Conservation (phyloP, 2,797 vertebrate genomes). For the Notolabrus celidotus region DNA sequence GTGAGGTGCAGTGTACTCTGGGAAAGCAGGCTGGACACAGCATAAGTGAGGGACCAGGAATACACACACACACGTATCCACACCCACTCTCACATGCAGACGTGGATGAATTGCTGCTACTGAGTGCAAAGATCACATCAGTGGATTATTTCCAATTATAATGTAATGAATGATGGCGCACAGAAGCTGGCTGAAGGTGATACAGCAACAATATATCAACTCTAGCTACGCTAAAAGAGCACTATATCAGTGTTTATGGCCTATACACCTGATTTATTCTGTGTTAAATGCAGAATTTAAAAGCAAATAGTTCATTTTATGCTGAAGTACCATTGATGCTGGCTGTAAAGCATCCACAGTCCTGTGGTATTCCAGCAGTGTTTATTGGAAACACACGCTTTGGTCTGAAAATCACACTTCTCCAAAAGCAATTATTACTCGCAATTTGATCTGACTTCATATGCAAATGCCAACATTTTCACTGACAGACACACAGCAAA, state of each 20-base stretch:
- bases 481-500: not conserved
- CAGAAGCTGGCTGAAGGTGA: slow-evolving; percentile 8
- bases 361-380: not conserved
- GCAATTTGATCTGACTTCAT: slow-evolving; percentile 23
- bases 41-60: slow-evolving; percentile 32
- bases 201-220: slow-evolving; percentile 1
- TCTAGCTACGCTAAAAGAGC: not conserved
- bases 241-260: slow-evolving; percentile 12
- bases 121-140: slow-evolving; percentile 37
- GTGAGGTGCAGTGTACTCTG: slow-evolving; percentile 50
- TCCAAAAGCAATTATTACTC: not conserved
- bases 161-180: slow-evolving; percentile 20
- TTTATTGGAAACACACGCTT: not conserved
- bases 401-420: not conserved
- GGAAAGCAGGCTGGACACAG: slow-evolving; percentile 48
- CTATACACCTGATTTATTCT: not conserved
- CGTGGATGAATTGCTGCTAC: slow-evolving; percentile 21
- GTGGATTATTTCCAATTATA: slow-evolving; percentile 38
- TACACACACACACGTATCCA: not conserved
- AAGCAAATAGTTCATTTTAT: slow-evolving; percentile 3
- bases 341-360: slow-evolving; percentile 3
- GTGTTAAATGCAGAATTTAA: slow-evolving; percentile 12
- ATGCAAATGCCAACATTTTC: not conserved
- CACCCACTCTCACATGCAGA: slow-evolving; percentile 1
- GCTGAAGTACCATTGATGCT: not conserved